Evolutionary conservation across 2,888 invertebrate species (phyloP), one percentile per base, ranked within the genome.

Genomic region (Molorchus minor): DNA sequence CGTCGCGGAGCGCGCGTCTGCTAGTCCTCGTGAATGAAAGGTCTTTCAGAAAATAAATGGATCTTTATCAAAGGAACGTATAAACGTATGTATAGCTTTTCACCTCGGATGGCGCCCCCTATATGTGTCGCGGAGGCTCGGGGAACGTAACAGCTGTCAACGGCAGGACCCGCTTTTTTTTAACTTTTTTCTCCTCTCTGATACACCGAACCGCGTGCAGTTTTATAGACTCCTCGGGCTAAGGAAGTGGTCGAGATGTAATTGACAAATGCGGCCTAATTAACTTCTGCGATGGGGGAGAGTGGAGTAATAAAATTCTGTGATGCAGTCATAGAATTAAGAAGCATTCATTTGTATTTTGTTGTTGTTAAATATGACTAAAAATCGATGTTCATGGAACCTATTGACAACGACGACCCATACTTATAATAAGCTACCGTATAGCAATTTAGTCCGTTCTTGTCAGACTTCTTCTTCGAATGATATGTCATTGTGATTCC

Each of bases 71-170:
- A 56, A 45, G 35, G 56, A 47, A 56, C 57, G 38, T 49, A 56
- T 40, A 45, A 17, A 29, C 15, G 57, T 47, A 57, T 57, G 57
- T 57, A 57, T 57, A 44, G 33, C 57, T 57, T 57, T 57, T 57
- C 57, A 57, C 57, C 25, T 51, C 17, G 44, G 43, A 51, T 57
- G 57, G 51, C 47, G 51, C 21, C 57, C 20, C 46, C 46, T 55
- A 45, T 55, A 19, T 44, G 30, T 44, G 35, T 55, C 45, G 43
- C 43, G 29, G 53, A 53, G 20, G 21, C 33, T 43, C 33, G 15
- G 38, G 53, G 53, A 40, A 53, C 33, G 30, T 33, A 53, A 43
- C 53, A 53, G 53, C 43, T 53, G 53, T 53, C 53, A 40, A 33
- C 53, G 20, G 20, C 43, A 43, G 43, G 16, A 15, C 25, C 17